Percentiles rank a stretch among this genome's conserved stretches.
phyloP scores from a whole-genome alignment of 2,888 invertebrate species.

The Phytoseiulus persimilis region DNA sequence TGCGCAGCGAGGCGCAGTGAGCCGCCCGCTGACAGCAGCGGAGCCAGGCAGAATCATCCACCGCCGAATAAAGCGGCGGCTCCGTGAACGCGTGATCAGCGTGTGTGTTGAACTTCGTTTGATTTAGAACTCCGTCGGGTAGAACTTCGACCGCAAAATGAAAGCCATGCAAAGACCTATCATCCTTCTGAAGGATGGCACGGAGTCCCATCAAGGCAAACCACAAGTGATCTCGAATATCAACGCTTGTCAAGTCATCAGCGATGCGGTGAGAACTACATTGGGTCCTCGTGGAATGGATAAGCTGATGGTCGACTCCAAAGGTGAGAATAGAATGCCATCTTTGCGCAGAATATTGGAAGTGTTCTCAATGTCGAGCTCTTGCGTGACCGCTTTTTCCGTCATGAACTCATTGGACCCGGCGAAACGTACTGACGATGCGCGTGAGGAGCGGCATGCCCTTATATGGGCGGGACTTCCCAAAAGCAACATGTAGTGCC shows the following conservation, averaged over 20 bases:
- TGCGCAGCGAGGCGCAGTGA: too few species aligned
- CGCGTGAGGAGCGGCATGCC: not conserved
- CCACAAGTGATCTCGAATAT: conserved; percentile 93
- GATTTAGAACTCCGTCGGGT: not conserved
- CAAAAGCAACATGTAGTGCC: not conserved
- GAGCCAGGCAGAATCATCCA: not conserved
- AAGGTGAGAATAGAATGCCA: conserved; percentile 54
- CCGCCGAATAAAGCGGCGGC: not conserved
- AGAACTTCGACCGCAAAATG: conserved; percentile 9
- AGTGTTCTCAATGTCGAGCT: not conserved
- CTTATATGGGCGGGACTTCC: not conserved
- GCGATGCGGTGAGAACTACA: conserved; percentile 93
- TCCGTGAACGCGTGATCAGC: not conserved
- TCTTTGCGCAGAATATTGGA: not conserved
- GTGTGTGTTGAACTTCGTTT: not conserved
- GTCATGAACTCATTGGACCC: not conserved
- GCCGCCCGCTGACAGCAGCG: too few species aligned
- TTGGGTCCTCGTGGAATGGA: conserved; percentile 98
- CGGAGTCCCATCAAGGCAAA: conserved; percentile 89
- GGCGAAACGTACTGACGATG: not conserved
- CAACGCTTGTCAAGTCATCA: conserved; percentile 88
- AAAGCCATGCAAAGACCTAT: conserved; percentile 79
- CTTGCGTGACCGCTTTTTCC: not conserved
- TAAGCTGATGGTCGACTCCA: conserved; percentile 83
- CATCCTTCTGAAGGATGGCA: conserved; percentile 91